phyloP scores from a whole-genome alignment of 2,113 vertebrate species.

The Camelus dromedarius region DNA sequence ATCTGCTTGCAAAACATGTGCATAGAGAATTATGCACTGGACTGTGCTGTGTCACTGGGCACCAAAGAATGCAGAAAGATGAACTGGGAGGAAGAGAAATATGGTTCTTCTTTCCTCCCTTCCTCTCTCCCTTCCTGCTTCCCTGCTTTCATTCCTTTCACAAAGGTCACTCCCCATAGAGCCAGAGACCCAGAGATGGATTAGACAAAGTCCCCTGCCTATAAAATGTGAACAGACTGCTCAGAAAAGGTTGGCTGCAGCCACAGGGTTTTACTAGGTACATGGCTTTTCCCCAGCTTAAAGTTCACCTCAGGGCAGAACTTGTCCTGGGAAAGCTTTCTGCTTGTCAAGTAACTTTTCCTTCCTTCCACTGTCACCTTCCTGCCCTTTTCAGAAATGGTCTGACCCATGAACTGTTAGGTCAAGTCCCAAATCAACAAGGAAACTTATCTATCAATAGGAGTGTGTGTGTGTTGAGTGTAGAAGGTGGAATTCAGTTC shows the following conservation, averaged over 20 bases:
- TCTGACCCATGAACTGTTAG: conserved; percentile 51
- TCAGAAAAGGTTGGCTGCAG: conserved; percentile 7
- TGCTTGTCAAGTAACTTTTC: conserved; percentile 27
- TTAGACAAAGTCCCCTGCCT: background rate
- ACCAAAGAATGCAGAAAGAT: background rate
- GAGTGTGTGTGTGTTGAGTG: background rate
- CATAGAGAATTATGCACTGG: background rate
- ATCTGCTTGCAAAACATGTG: background rate
- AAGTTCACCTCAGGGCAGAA: conserved; percentile 46
- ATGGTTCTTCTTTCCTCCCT: background rate
- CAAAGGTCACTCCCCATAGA: background rate
- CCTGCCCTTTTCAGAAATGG: conserved; percentile 63
- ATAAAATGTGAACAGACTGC: background rate
- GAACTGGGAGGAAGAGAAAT: background rate
- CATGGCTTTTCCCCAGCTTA: background rate
- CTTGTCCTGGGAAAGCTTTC: conserved; percentile 57
- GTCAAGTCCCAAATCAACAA: conserved; percentile 41
- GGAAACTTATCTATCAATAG: background rate
- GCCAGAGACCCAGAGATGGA: background rate
- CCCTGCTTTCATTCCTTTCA: background rate
- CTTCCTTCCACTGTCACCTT: background rate
- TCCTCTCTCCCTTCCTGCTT: background rate
- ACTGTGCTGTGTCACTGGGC: background rate
- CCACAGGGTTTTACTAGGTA: background rate
- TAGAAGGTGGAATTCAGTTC: background rate